Evolutionary conservation across 2,888 invertebrate species (phyloP).

Genomic region (Saturnia japonica): DNA sequence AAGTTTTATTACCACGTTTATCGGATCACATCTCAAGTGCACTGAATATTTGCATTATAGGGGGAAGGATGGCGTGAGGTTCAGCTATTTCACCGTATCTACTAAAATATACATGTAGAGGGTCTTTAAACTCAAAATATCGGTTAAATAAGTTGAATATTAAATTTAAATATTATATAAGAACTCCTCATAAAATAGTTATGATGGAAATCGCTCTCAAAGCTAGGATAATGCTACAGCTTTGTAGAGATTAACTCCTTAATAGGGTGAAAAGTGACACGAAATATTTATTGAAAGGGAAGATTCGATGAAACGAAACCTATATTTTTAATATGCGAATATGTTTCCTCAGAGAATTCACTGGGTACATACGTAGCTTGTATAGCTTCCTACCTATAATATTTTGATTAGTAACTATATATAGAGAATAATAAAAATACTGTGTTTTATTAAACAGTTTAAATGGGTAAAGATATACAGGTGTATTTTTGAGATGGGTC

Average conservation of each 20-base stretch:
- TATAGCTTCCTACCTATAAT: too few relatives aligned
- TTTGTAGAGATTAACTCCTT: neutral
- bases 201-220: neutral
- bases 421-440: too few relatives aligned
- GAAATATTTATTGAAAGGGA: too few relatives aligned
- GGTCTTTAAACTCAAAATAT: neutral
- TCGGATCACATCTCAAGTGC: constrained; percentile 27
- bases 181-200: neutral
- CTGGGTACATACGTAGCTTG: too few relatives aligned
- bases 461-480: too few relatives aligned
- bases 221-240: neutral
- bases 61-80: constrained; percentile 4
- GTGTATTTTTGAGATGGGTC: too few relatives aligned
- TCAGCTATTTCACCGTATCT: neutral
- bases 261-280: neutral
- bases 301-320: neutral
- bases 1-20: constrained; percentile 36
- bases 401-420: too few relatives aligned
- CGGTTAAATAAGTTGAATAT: too few relatives aligned
- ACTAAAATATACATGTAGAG: neutral
- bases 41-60: neutral
- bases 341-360: neutral
- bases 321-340: neutral
- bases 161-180: neutral
- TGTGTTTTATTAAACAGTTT: too few relatives aligned